Conservation (phyloP, 1,140 invertebrate genomes). For the Triops cancriformis region DNA sequence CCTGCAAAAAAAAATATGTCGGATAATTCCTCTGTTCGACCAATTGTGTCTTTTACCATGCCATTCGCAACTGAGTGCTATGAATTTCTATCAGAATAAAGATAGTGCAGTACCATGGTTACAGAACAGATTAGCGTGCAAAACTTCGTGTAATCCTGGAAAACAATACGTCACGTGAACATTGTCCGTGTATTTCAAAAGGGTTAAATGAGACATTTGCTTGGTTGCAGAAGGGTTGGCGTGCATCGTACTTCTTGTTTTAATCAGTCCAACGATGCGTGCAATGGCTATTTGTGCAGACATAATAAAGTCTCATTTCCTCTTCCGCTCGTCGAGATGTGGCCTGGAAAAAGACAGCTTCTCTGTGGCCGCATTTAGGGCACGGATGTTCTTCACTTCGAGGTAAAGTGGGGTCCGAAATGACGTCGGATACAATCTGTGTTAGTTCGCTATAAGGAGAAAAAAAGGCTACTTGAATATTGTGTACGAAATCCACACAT, state of each 20-base stretch:
- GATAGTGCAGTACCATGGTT: no score
- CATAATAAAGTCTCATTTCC: conserved; percentile 98
- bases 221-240: not conserved
- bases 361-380: conserved; percentile 85
- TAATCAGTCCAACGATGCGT: conserved; percentile 96
- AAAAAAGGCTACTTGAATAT: conserved; percentile 1
- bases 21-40: no score
- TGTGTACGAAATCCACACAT: no score
- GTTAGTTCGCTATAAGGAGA: conserved; percentile 74
- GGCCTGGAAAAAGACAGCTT: conserved; percentile 78
- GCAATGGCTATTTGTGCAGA: conserved; percentile 89
- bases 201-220: not conserved
- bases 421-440: conserved; percentile 95
- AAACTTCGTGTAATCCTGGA: not conserved
- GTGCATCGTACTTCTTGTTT: conserved; percentile 32
- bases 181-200: not conserved
- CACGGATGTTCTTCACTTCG: conserved; percentile 97
- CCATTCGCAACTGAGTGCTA: no score
- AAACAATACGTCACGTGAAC: not conserved
- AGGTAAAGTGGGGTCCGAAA: conserved; percentile 95
- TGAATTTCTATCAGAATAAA: no score
- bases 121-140: not conserved
- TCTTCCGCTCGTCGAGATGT: conserved; percentile 49
- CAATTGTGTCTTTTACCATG: no score
- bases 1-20: no score